Percentiles rank a stretch among this genome's conserved stretches.
Conservation (phyloP, 1,140 invertebrate species). For the Zaprionus ornatus region DNA sequence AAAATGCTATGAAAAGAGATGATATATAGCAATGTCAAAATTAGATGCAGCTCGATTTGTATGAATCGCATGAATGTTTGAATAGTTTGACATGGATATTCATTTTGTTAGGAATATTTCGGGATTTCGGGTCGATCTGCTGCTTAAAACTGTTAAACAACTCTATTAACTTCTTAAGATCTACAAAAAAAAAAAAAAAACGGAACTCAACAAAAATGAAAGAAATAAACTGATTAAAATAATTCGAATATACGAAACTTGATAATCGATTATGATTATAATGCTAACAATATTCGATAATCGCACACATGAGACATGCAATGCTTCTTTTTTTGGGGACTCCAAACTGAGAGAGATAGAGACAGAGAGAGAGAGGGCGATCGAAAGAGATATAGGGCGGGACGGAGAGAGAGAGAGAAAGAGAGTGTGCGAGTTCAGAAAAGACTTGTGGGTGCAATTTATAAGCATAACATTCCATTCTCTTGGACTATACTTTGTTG, state of each 20-base stretch:
- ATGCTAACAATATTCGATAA: conserved; percentile 18
- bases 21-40: conserved; percentile 73
- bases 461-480: conserved; percentile 40
- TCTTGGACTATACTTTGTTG: conserved; percentile 11
- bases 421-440: background rate
- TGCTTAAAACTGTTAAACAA: conserved; percentile 13
- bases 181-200: background rate
- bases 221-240: conserved; percentile 3
- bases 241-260: background rate
- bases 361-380: conserved; percentile 6
- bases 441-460: conserved; percentile 28
- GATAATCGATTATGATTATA: conserved; percentile 9
- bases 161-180: conserved; percentile 18
- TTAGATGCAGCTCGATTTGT: conserved; percentile 58
- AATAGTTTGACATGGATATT: conserved; percentile 17
- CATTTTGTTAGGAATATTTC: background rate
- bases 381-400: background rate
- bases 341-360: conserved; percentile 12
- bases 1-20: conserved; percentile 82
- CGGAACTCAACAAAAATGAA: background rate
- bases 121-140: background rate
- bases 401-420: conserved; percentile 2
- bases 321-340: conserved; percentile 1
- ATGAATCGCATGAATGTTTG: conserved; percentile 32
- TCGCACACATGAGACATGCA: conserved; percentile 42